phyloP scores from a whole-genome alignment of 2,888 invertebrate species.

The Drosophila conformis region DNA sequence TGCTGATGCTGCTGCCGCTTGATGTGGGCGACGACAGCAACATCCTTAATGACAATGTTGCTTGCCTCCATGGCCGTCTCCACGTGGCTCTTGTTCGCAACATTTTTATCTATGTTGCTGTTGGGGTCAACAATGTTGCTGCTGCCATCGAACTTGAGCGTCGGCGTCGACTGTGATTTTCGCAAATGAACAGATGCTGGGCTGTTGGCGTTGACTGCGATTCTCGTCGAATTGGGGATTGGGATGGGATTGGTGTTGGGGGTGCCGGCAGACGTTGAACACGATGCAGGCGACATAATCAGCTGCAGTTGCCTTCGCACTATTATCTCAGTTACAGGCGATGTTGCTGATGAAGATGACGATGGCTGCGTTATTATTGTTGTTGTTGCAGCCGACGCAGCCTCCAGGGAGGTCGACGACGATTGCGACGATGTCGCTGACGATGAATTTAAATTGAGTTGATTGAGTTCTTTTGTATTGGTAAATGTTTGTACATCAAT shows the following conservation, averaged over 20 bases:
- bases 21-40: conserved; percentile 48
- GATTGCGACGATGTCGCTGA: conserved; percentile 48
- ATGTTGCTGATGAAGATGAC: conserved; percentile 27
- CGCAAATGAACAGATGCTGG: conserved; percentile 47
- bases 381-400: conserved; percentile 42
- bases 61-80: conserved; percentile 47
- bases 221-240: conserved; percentile 41
- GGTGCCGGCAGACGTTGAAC: conserved; percentile 36
- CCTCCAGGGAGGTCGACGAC: conserved; percentile 60
- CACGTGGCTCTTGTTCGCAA: conserved; percentile 19
- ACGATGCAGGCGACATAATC: conserved; percentile 62
- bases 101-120: conserved; percentile 29
- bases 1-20: conserved; percentile 38
- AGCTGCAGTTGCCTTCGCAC: conserved; percentile 42
- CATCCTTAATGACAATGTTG: conserved; percentile 48
- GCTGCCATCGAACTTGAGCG: conserved; percentile 51
- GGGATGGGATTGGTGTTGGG: conserved; percentile 5
- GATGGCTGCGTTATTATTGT: conserved; percentile 16
- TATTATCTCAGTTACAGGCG: conserved; percentile 26
- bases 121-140: conserved; percentile 35
- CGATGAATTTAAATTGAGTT: conserved; percentile 79
- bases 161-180: conserved; percentile 75
- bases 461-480: conserved; percentile 79
- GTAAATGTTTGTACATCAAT: conserved; percentile 76
- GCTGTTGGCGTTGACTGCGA: conserved; percentile 69